A percentile compares a stretch with the other conserved stretches of the same genome.
phyloP scores from a whole-genome alignment of 2,797 vertebrate species.

The Esox masquinongy region DNA sequence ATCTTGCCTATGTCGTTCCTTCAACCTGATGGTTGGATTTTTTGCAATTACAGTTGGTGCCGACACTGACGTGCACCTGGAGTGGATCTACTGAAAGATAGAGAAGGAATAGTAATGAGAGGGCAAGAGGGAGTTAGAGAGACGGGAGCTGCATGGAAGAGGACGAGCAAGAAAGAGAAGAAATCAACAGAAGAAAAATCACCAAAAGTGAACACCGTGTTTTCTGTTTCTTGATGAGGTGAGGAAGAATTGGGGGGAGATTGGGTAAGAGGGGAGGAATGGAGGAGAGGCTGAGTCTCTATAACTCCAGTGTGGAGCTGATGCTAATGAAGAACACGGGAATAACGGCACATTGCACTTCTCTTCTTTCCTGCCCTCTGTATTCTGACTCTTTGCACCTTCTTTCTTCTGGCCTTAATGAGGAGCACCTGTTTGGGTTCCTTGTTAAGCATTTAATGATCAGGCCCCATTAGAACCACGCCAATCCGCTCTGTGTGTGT shows the following conservation, averaged over 20 bases:
- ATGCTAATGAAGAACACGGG: slow-evolving; percentile 71
- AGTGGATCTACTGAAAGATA: slow-evolving; percentile 15
- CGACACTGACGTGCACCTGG: slow-evolving; percentile 23
- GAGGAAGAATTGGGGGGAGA: background rate
- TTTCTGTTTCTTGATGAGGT: background rate
- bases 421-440: slow-evolving; percentile 70
- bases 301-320: slow-evolving; percentile 61
- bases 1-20: slow-evolving; percentile 6
- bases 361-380: background rate
- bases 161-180: background rate
- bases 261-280: background rate
- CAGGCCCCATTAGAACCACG: slow-evolving; percentile 53
- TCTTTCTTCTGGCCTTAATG: slow-evolving; percentile 56
- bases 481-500: background rate
- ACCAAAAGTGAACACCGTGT: background rate
- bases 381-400: slow-evolving; percentile 15
- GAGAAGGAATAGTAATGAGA: background rate
- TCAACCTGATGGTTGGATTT: slow-evolving; percentile 32
- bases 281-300: slow-evolving; percentile 52
- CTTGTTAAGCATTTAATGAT: slow-evolving; percentile 58
- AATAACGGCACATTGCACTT: slow-evolving; percentile 54
- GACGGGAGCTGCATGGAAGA: too few species aligned
- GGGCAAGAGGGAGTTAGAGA: background rate
- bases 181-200: background rate
- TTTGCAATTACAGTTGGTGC: slow-evolving; percentile 30